Evolutionary conservation across 2,113 vertebrate species (phyloP), one percentile per base, ranked within the genome.

Genomic region (Hippolais icterina): DNA sequence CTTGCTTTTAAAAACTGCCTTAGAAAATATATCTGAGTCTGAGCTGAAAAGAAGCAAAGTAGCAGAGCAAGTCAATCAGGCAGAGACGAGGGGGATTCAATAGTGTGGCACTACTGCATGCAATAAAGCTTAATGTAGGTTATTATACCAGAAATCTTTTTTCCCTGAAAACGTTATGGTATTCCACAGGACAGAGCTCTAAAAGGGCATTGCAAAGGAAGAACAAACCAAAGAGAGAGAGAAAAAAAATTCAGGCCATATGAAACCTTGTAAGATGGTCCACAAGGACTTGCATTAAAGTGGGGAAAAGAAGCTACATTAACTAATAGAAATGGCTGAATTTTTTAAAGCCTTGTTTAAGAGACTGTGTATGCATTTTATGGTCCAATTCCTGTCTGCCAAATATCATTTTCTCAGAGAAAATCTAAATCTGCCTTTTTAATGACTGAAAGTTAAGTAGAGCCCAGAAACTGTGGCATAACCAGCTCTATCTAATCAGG

Each of bases 301-400:
- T 0, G 1, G 25, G 65, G 35, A 14, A 49, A 75, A 70, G 14
- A 16, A 6, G 19, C 8, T 7, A 17, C 2, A 2, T 54, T 77
- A 47, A 46, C 54, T 25, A 53, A n/a, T 1, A 57, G 14, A 87
- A 92, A 5, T 46, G 39, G 44, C 3, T 16, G 31, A 23, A 14
- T 49, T 24, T 68, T 80, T 80, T 11, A 17, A 83, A 93, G 25
- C 13, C 20, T 86, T 60, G 2, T 54, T 61, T 68, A 14, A 33
- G 14, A 69, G 27, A 25, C 2, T 44, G 6, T 5, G 2, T 33
- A 52, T 39, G 6, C 9, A 69, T 82, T 85, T 88, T 42, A 52
- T 44, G 16, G 49, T 57, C 54, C 3, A 46, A 6, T 29, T 87
- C 23, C 39, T 53, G 16, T 11, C 42, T 61, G 31, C 9, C 16